Base-by-base conservation (phyloP, 2,888 invertebrate genomes). In the Marasmarcha lunaedactyla region DNA sequence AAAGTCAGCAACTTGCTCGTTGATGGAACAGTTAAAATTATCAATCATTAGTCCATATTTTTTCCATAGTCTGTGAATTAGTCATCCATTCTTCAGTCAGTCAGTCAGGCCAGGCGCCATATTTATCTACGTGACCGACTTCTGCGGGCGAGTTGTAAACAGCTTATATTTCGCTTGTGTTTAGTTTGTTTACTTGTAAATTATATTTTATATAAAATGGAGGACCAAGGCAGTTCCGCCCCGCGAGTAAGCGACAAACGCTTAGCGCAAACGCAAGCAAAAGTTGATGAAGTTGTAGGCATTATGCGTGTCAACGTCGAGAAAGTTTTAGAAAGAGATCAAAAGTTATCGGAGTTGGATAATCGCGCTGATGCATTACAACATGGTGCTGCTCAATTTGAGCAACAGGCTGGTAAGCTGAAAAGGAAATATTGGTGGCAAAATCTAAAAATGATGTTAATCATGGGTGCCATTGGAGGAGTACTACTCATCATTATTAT, bases 341-440 rank as follows among this genome's bases (percentile, higher is more conserved):
- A 93, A 76, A 97, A 97, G 81, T 85, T 97, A 52, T 94, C 96
- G 20, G 97, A 97, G 78, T 86, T 97, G 53, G 97, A 97, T 65
- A 94, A 96, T 68, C 88, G 97, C 68, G 97, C 97, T 63, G 97
- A 97, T 88, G 97, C 96, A 45, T 81, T 96, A 50, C 95, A 95
- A 62, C 93, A 94, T 67, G 95, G 95, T 43, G 96, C 95, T 43
- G 95, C 96, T 50, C 96, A 97, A 69, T 97, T 97, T 71, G 97
- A 97, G 81, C 96, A 97, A 58, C 96, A 96, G 70, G 97, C 97
- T 51, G 95, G 95, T 47, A 96, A 96, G 85, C 87, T 97, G 54
- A 97, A 97, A 84, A 88, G 95, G 68, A 97, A 97, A 83, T 97
- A 95, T 71, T 97, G 97, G 97, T 92, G 96, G 91, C 95, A 97